phyloP scores from a whole-genome alignment of 2,113 vertebrate species.

The Pavo muticus region DNA sequence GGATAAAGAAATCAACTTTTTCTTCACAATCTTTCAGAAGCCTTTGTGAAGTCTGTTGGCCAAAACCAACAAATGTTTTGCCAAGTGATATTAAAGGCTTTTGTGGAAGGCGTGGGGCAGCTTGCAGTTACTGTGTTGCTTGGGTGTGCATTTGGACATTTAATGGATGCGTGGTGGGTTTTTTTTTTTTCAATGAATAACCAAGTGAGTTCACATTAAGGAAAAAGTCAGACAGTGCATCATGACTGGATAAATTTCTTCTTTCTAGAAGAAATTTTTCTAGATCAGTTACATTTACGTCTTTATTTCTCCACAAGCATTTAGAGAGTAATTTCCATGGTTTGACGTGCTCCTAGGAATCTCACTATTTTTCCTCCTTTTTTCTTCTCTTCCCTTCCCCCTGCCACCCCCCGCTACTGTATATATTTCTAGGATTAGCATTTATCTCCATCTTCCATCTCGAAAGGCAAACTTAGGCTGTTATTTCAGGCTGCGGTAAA shows the following conservation, averaged over 20 bases:
- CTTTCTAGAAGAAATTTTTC: background rate
- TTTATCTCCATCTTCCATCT: slow-evolving; percentile 3
- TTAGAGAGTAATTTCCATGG: background rate
- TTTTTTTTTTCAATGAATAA: background rate
- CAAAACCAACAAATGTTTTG: slow-evolving; percentile 28
- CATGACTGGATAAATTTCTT: background rate
- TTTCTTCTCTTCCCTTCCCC: background rate
- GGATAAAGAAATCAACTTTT: background rate
- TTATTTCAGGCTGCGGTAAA: slow-evolving; percentile 23
- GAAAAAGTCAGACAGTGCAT: background rate
- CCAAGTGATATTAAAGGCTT: slow-evolving; percentile 38
- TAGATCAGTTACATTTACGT: background rate
- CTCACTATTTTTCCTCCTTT: background rate
- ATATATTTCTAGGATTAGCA: background rate
- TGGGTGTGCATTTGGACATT: accelerated
- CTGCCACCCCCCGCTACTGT: accelerated
- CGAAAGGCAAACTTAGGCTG: background rate
- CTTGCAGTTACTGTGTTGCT: background rate
- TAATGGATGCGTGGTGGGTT: background rate
- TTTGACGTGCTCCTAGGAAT: background rate
- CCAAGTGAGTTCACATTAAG: background rate
- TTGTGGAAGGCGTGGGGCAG: background rate
- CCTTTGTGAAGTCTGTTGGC: background rate
- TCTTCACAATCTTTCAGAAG: background rate
- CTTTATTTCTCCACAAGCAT: background rate